Conservation (phyloP, 2,888 invertebrate genomes). For the Polylopha cassiicola region DNA sequence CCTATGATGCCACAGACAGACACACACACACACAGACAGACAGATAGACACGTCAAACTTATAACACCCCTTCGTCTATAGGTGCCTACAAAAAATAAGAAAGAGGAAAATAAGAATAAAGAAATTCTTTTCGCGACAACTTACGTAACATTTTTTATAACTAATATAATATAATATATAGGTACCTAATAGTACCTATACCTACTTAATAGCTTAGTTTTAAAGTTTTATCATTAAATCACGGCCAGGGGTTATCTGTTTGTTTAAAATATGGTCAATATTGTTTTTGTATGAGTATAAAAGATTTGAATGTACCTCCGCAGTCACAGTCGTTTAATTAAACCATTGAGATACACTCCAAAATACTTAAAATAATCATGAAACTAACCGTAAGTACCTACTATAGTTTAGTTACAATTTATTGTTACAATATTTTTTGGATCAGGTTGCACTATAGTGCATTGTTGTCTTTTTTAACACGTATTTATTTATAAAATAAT, state of each 20-base stretch:
- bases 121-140: neutral
- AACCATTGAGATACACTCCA: conserved; percentile 6
- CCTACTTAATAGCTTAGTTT: conserved; percentile 10
- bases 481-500: too few species aligned
- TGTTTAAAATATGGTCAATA: conserved; percentile 35
- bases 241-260: conserved; percentile 35
- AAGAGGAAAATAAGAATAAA: neutral
- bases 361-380: conserved; percentile 21
- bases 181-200: conserved; percentile 9
- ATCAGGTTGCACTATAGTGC: too few species aligned
- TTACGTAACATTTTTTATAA: too few species aligned
- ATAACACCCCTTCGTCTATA: too few species aligned
- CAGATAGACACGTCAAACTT: too few species aligned
- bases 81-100: too few species aligned
- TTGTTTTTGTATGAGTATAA: conserved; percentile 37
- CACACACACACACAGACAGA: too few species aligned
- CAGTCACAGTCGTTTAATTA: conserved; percentile 23
- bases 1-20: too few species aligned
- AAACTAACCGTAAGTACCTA: conserved; percentile 22
- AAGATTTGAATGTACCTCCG: conserved; percentile 29
- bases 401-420: neutral
- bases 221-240: conserved; percentile 6
- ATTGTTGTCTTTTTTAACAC: too few species aligned
- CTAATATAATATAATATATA: neutral
- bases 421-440: too few species aligned